Base-by-base conservation (phyloP, 2,888 invertebrate genomes). In the Melanostoma scalare region DNA sequence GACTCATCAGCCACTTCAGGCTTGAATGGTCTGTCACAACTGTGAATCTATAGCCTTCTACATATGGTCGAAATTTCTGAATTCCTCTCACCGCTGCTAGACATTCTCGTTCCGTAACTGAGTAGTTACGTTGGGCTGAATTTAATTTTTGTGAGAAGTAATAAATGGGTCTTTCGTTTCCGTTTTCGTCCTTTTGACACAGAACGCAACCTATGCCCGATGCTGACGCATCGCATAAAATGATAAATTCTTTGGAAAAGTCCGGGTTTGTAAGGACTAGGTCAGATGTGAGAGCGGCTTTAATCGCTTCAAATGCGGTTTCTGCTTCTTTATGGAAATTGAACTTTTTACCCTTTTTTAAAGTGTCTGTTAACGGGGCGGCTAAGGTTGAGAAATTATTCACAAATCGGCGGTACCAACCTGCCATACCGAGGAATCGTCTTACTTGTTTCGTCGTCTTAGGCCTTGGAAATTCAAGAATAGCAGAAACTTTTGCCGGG, bases 131-230 rank as follows among this genome's bases (percentile, higher is more conserved):
- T 3, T 53, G 53, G 1, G 53, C 53, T 5, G 53, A 8, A 3
- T 55, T 44, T 4, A 55, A 5, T 6, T 67, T 36, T 33, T 46
- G 42, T 0, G 65, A 42, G 4, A 6, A 53, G 4, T 30, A 38
- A 31, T 63, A 50, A 8, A 84, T 60, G 0, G 74, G 72, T 20
- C 69, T 42, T 58, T 79, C 85, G 9, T 38, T 31, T 8, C 71
- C 69, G 1, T 78, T 4, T 6, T 53, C 71, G 40, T 67, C 53
- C 8, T 44, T 38, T 10, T 82, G 79, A 6, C 52, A 61, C 8
- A 84, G 48, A 6, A 79, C 73, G 1, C 53, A 68, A 4, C 77
- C 80, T 50, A 86, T 63, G 0, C 77, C 86, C 4, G 58, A 63
- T 6, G 56, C 50, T 9, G 63, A 65, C 2, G 85, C 82, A 63